phyloP scores from a whole-genome alignment of 2,888 invertebrate species.

The Agriopis marginaria region DNA sequence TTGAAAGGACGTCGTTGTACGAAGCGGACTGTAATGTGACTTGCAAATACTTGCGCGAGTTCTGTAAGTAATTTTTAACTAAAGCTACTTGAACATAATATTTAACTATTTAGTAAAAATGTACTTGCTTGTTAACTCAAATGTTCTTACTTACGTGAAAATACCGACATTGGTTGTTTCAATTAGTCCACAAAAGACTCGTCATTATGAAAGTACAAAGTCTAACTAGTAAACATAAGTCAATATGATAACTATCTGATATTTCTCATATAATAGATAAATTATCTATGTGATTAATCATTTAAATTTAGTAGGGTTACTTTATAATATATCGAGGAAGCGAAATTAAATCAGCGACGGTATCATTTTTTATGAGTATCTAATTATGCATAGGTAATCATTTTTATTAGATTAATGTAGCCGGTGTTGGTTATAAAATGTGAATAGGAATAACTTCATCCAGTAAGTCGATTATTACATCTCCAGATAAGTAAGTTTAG shows the following conservation, averaged over 20 bases:
- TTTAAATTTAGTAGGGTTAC: not conserved
- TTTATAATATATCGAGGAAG: not conserved
- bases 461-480: no score
- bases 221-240: no score
- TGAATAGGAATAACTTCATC: no score
- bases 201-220: no score
- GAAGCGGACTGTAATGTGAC: conserved; percentile 37
- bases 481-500: no score
- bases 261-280: not conserved
- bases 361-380: not conserved
- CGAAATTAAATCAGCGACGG: conserved; percentile 1
- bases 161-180: not conserved
- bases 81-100: not conserved
- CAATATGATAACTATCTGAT: no score
- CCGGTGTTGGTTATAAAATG: no score
- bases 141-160: not conserved
- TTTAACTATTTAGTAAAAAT: not conserved
- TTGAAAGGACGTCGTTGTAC: conserved; percentile 50
- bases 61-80: conserved; percentile 28
- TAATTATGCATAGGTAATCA: not conserved
- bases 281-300: not conserved
- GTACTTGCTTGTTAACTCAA: not conserved
- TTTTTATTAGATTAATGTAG: not conserved
- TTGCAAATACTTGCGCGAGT: conserved; percentile 23
- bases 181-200: no score